phyloP scores from a whole-genome alignment of 2,113 vertebrate genomes.

The Gorsachius goisagi region DNA sequence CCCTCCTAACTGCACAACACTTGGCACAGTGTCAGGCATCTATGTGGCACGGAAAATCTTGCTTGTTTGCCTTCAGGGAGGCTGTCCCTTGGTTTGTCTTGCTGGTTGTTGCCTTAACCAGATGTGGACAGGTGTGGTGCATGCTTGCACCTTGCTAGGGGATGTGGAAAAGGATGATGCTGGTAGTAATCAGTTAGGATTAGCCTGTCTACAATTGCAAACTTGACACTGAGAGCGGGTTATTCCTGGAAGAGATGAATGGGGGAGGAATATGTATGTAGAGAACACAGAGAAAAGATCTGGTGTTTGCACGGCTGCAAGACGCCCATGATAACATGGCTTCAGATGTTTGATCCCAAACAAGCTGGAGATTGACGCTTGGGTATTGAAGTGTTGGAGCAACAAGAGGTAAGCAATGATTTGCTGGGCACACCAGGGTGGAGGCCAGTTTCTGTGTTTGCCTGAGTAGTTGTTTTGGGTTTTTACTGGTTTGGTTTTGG shows the following conservation, averaged over 20 bases:
- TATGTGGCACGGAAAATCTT: background rate
- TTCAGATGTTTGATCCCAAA: background rate
- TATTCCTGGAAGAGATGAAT: background rate
- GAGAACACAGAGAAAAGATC: background rate
- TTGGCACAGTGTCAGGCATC: background rate
- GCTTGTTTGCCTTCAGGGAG: background rate
- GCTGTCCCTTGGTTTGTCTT: background rate
- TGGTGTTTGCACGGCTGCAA: background rate
- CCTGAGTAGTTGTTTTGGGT: too few relatives aligned
- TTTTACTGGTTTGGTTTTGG: too few relatives aligned
- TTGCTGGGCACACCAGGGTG: background rate
- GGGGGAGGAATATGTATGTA: background rate
- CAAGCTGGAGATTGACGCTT: background rate
- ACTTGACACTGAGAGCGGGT: background rate
- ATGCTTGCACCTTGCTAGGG: background rate
- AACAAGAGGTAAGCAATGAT: background rate
- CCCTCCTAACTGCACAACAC: background rate
- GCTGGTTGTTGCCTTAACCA: background rate
- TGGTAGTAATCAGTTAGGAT: background rate
- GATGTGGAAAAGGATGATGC: background rate
- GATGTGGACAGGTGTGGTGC: background rate
- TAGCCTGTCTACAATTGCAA: background rate
- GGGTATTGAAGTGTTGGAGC: background rate
- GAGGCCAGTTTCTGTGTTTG: background rate
- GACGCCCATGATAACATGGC: fast-evolving